Percentiles rank a stretch among this genome's conserved stretches.
Evolutionary conservation across 1,140 invertebrate genomes (phyloP).

Genomic region (Yoshiicerus persimilis): DNA sequence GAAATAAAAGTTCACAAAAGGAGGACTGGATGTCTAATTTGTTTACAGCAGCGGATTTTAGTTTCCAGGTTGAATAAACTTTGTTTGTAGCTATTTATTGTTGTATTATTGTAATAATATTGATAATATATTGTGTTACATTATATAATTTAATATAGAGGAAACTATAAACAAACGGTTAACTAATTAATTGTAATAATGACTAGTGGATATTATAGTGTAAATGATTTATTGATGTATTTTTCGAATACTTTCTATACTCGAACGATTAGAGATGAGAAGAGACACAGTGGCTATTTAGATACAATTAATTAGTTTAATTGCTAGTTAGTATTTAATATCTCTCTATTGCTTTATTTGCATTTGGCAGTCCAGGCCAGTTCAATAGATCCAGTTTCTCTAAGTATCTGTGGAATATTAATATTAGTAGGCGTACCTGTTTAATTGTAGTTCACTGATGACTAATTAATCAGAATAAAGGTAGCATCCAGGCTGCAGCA

Average conservation of each 20-base stretch:
- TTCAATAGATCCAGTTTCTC: neutral
- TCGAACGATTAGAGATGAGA: neutral
- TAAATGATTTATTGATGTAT: neutral
- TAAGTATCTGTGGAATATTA: neutral
- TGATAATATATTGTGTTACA: neutral
- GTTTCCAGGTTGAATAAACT: too few species aligned
- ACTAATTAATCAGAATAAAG: too few species aligned
- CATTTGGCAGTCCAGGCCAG: neutral
- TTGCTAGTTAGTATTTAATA: neutral
- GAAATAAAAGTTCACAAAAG: neutral
- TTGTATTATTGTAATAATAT: neutral
- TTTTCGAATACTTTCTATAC: constrained; percentile 4
- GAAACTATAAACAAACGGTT: neutral
- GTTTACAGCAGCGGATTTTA: neutral
- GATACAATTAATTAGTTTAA: neutral
- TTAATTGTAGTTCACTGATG: neutral
- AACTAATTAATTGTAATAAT: neutral
- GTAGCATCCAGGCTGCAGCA: neutral
- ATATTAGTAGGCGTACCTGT: neutral
- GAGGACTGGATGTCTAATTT: neutral
- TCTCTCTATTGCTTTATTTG: neutral
- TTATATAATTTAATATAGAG: neutral
- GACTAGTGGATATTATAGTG: neutral
- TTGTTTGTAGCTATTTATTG: neutral
- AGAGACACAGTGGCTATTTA: neutral